Evolutionary conservation across 2,113 vertebrate genomes (phyloP).

Genomic region (Propithecus coquereli): DNA sequence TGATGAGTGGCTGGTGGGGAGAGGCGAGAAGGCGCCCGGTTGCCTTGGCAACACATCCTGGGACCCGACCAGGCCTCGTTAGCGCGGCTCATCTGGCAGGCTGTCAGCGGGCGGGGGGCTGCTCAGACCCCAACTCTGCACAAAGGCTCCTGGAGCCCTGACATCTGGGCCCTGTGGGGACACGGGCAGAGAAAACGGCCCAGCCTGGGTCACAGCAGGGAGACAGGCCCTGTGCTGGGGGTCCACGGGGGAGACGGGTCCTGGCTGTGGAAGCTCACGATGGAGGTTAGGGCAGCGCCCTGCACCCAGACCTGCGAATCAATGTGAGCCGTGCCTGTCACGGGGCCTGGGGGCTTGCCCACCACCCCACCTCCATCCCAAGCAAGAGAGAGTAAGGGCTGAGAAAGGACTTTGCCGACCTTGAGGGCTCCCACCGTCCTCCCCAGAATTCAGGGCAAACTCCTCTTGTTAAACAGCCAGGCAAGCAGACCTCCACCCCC

Average conservation of each 20-base stretch:
- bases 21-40: neutral
- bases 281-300: no score
- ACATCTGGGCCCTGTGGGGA: no score
- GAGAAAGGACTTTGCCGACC: neutral
- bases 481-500: slow-evolving; percentile 36
- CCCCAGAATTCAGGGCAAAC: neutral
- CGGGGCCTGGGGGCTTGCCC: neutral
- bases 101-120: neutral
- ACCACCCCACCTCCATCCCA: neutral
- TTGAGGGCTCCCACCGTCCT: neutral
- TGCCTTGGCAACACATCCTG: slow-evolving; percentile 60
- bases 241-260: accelerated
- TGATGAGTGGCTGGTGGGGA: neutral
- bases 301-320: neutral
- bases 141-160: neutral
- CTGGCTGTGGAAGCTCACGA: neutral
- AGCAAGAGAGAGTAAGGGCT: neutral
- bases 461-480: neutral
- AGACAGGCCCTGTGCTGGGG: neutral
- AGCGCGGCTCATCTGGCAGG: neutral
- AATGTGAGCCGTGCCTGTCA: neutral
- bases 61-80: neutral
- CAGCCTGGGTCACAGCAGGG: neutral
- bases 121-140: neutral
- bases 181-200: neutral